These are phyloP conservation scores for Lethrus apterus DNA, from an alignment of 1,140 invertebrate species.

Conservation along the genomic window DNA sequence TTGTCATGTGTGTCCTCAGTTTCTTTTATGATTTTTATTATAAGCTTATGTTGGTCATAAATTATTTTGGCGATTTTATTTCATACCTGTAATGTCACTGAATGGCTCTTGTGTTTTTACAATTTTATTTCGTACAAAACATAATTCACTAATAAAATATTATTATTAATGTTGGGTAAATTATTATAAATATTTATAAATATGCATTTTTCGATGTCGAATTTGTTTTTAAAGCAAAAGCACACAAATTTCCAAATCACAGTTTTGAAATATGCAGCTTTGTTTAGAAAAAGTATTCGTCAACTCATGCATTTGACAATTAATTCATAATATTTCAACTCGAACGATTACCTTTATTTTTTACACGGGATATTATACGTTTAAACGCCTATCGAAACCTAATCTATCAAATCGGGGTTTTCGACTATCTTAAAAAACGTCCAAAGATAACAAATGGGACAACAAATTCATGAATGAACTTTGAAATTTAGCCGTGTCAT, in stretches of 20 bases:
- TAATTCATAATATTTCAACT: constrained; percentile 8
- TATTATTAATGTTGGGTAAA: too few relatives aligned
- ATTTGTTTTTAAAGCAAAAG: too few relatives aligned
- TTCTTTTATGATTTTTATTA: constrained; percentile 22
- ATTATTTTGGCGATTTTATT: constrained; percentile 22
- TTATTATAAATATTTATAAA: too few relatives aligned
- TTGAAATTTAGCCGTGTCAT: constrained; percentile 7
- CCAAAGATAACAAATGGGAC: constrained; percentile 11
- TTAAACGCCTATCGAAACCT: constrained; percentile 11
- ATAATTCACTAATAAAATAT: too few relatives aligned
- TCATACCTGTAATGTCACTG: constrained; percentile 2
- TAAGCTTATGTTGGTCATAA: constrained; percentile 20
- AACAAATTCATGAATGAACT: constrained; percentile 8
- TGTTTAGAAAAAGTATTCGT: too few relatives aligned
- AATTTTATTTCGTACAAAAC: too few relatives aligned
- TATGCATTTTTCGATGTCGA: too few relatives aligned
- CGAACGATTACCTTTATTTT: constrained; percentile 1
- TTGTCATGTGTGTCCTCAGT: constrained; percentile 25
- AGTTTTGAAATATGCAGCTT: too few relatives aligned
- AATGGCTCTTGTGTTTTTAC: constrained; percentile 4
- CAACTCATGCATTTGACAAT: constrained; percentile 4
- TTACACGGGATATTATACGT: constrained; percentile 6
- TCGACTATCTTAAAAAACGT: constrained; percentile 1
- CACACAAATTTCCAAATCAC: too few relatives aligned
- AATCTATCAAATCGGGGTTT: constrained; percentile 6